Base-by-base conservation (phyloP, 2,888 invertebrate species). In the Cryptophagus acutangulus region DNA sequence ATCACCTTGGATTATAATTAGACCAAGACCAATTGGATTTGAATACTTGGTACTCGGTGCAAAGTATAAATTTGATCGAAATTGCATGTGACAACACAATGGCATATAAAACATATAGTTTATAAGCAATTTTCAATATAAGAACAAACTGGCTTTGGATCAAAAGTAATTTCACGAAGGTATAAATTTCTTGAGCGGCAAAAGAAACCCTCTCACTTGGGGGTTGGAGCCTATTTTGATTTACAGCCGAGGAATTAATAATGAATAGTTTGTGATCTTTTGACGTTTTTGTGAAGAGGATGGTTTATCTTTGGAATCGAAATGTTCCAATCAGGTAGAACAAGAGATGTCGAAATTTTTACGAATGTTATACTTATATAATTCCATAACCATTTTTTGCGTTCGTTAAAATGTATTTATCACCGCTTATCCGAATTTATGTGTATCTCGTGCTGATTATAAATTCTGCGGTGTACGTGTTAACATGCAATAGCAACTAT, bases 401-500 rank as follows among this genome's bases (percentile, higher is more conserved):
- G 35, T 31, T 37, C 31, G 24, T 42, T 33, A 43, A 38, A 43
- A 34, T 36, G 31, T 43, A 41, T 41, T 41, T 41, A 36, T 37
- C 26, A 18, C 33, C 17, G 33, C 20, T 36, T 37, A 46, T 44
- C 40, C 39, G 31, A 46, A 46, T 49, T 44, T 46, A 44, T 33
- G 14, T 31, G 29, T 48, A 49, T 45, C 54, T 50, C 52, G 49
- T 47, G 38, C 39, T 38, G 33, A 49, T 46, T 49, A 49, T 50
- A 48, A 44, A 50, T 50, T 50, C 50, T 36, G 43, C 45, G 48
- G 42, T 48, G 48, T 50, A 55, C 55, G 54, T 59, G 58, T 55
- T 55, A 57, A 59, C 59, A 57, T 43, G 52, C 48, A 46, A 47
- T 49, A 49, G 48, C 47, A 55, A 51, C 53, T 54, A 46, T 49